Evolutionary conservation across 1,140 invertebrate species (phyloP).

Genomic region (Scaptodrosophila lebanonensis): DNA sequence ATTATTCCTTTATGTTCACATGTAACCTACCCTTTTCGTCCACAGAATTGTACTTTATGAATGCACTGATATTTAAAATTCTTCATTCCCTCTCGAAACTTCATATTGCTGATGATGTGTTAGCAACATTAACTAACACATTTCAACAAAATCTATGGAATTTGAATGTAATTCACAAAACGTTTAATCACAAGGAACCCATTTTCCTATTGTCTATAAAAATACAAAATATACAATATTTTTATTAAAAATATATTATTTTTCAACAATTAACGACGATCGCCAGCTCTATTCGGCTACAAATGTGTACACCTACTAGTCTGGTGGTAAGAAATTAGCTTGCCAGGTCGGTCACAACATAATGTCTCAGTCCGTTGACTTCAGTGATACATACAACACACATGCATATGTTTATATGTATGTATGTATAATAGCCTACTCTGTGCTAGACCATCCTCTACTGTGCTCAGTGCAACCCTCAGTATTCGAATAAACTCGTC

Average conservation of each 20-base stretch:
- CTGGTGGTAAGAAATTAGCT: neutral
- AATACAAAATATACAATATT: no score
- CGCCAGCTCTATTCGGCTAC: neutral
- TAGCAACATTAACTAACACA: neutral
- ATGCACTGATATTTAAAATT: slow-evolving; percentile 12
- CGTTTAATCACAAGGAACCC: no score
- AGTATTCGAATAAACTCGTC: no score
- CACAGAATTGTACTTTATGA: slow-evolving; percentile 14
- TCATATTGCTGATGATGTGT: slow-evolving; percentile 12
- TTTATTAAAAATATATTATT: no score
- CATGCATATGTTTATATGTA: neutral
- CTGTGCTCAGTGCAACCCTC: no score
- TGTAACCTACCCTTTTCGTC: slow-evolving; percentile 9
- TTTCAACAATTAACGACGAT: no score
- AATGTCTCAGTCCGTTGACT: no score
- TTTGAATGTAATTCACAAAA: no score
- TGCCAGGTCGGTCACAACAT: no score
- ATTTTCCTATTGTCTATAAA: no score
- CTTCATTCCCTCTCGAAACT: slow-evolving; percentile 16
- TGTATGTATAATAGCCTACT: neutral
- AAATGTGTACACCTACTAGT: slow-evolving; percentile 18
- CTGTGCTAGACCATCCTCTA: neutral
- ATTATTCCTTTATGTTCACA: neutral
- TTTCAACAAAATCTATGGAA: neutral
- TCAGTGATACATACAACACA: neutral